A percentile compares a stretch with the other conserved stretches of the same genome.
Evolutionary conservation across 1,140 invertebrate species (phyloP).

Genomic region (Dufourea novaeangliae): DNA sequence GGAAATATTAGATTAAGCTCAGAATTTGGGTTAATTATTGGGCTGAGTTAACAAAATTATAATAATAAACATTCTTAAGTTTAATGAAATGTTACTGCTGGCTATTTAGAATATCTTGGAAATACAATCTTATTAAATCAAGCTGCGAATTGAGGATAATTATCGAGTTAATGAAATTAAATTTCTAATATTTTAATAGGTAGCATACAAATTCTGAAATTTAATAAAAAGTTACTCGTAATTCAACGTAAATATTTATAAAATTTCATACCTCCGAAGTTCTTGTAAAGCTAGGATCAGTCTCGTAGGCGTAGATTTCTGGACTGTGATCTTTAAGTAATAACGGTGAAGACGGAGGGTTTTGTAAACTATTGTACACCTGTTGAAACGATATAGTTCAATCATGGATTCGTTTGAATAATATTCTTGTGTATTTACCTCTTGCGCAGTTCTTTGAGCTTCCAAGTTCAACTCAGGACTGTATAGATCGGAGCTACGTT

Average conservation of each 20-base stretch:
- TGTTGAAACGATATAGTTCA: slow-evolving; percentile 32
- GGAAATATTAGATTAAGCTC: slow-evolving; percentile 4
- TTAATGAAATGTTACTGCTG: no score
- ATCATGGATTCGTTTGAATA: not conserved
- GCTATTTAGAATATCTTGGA: no score
- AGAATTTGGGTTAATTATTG: not conserved
- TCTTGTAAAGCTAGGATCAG: slow-evolving; percentile 78
- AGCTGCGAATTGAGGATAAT: no score
- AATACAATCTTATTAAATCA: no score
- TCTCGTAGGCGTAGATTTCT: slow-evolving; percentile 73
- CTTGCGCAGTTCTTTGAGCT: slow-evolving; percentile 78
- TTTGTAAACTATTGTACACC: slow-evolving; percentile 80
- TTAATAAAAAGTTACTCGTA: no score
- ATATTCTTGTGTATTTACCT: slow-evolving; percentile 59
- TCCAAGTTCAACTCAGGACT: slow-evolving; percentile 79
- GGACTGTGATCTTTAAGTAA: slow-evolving; percentile 74
- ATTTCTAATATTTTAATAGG: no score
- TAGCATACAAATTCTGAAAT: no score
- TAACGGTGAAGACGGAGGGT: slow-evolving; percentile 76
- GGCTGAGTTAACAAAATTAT: no score
- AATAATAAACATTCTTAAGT: no score
- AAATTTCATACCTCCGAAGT: slow-evolving; percentile 76
- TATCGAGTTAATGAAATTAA: no score
- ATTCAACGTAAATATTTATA: not conserved
- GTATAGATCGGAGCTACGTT: slow-evolving; percentile 75